Percentiles rank a stretch among this genome's conserved stretches.
phyloP scores from a whole-genome alignment of 2,113 vertebrate species.

The Uropsilus gracilis region DNA sequence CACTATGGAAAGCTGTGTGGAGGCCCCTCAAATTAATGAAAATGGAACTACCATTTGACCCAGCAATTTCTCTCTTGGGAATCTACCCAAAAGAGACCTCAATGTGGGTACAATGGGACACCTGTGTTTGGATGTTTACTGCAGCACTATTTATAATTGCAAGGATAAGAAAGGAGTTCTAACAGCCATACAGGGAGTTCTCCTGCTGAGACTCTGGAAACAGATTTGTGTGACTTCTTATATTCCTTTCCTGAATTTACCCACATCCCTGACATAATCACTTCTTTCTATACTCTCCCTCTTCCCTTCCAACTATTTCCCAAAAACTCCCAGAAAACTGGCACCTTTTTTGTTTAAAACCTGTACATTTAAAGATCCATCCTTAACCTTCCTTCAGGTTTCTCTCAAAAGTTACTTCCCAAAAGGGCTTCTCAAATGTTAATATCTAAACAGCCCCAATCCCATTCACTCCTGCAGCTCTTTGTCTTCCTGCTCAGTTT shows the following conservation, averaged over 20 bases:
- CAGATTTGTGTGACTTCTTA: neutral
- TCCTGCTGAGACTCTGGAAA: neutral
- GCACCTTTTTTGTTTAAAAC: neutral
- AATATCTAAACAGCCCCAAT: neutral
- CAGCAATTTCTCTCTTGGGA: too few relatives aligned
- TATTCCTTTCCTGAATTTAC: neutral
- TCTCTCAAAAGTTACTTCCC: neutral
- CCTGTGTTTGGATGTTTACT: too few relatives aligned
- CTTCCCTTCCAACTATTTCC: neutral
- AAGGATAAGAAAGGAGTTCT: too few relatives aligned
- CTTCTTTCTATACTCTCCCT: neutral
- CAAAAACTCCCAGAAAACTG: neutral
- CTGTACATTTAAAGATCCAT: neutral
- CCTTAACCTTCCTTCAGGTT: neutral
- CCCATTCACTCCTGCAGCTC: too few relatives aligned
- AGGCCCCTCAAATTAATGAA: too few relatives aligned
- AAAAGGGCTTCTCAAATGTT: neutral
- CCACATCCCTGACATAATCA: neutral
- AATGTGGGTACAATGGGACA: too few relatives aligned
- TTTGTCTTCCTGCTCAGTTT: neutral
- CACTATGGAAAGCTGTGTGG: too few relatives aligned
- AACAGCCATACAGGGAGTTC: neutral
- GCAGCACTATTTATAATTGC: too few relatives aligned
- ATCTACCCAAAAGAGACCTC: too few relatives aligned
- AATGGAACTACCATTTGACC: too few relatives aligned